Evolutionary conservation across 2,113 vertebrate genomes (phyloP), one percentile per base, ranked within the genome.

Genomic region (Tyto alba): DNA sequence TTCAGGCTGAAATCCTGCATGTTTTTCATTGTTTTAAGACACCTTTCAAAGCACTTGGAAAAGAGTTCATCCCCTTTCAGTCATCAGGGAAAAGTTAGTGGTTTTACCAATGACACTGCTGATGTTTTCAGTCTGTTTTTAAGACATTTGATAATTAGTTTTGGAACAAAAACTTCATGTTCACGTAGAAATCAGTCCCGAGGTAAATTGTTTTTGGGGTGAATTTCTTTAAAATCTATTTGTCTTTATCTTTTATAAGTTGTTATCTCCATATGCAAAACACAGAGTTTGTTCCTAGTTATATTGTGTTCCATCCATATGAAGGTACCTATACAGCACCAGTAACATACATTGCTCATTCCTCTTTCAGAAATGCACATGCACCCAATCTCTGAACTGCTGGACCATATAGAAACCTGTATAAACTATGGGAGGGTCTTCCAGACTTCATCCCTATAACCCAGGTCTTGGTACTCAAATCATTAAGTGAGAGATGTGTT

Each of bases 271-370:
- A 32, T 6, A 29, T 10, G 21, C 4, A 47, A 50, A 30, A 6
- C 23, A 16, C 3, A n/a, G 71, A 36, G 1, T 30, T 59, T 84
- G 2, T 3, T 56, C 25, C 22, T 60, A 41, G 29, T 40, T 10
- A 11, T 27, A 34, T 12, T 57, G 62, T 16, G 6, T 43, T 66
- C 17, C 18, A 30, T 17, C 6, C 8, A 52, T 41, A 15, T 1
- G 7, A 9, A 10, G 11, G 4, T 13, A 30, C 23, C 15, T 19
- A 3, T 5, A 19, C 14, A 38, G 2, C 32, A 72, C 7, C 27
- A 45, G 52, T 38, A 57, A 27, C 1, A 16, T 5, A 41, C 1
- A 30, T 27, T 0, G 1, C 10, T 38, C 40, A 76, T 8, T 6
- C 3, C 3, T 43, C 16, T 41, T 50, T 50, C 30, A 40, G 52